Evolutionary conservation across 2,888 invertebrate species (phyloP).

Genomic region (Cosmia trapezina): DNA sequence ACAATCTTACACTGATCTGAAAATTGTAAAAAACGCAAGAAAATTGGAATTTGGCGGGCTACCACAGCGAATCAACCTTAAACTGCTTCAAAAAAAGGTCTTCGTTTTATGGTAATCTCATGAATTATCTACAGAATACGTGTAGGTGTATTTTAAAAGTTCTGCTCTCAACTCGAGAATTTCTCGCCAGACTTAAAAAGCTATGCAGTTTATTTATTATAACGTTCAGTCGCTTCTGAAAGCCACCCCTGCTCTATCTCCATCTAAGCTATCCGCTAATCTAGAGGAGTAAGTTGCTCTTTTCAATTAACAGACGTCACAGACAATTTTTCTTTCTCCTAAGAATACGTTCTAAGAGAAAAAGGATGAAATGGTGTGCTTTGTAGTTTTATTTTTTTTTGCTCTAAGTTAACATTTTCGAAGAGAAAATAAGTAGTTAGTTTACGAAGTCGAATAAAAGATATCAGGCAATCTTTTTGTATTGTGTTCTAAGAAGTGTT

Average conservation of each 20-base stretch:
- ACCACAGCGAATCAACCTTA: too few species aligned
- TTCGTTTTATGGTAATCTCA: background rate
- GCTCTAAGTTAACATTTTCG: constrained; percentile 8
- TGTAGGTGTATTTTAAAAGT: background rate
- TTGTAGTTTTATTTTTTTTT: constrained; percentile 45
- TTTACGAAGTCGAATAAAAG: background rate
- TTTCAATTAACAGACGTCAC: constrained; percentile 78
- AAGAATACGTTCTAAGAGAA: constrained; percentile 55
- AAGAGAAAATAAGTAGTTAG: background rate
- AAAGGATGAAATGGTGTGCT: constrained; percentile 59
- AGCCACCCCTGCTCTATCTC: constrained; percentile 30
- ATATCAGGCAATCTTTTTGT: background rate
- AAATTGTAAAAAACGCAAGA: too few species aligned
- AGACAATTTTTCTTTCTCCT: constrained; percentile 72
- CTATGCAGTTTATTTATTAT: constrained; percentile 32
- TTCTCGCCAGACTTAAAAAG: constrained; percentile 21
- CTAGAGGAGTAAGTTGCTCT: constrained; percentile 73
- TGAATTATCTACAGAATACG: background rate
- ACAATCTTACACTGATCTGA: too few species aligned
- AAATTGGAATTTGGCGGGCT: background rate
- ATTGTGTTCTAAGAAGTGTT: background rate
- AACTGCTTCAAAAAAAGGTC: background rate
- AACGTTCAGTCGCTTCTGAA: background rate
- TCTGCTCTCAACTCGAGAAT: background rate
- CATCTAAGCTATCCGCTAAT: constrained; percentile 66